phyloP scores from a whole-genome alignment of 2,888 invertebrate species.

The Lydus trimaculatus region DNA sequence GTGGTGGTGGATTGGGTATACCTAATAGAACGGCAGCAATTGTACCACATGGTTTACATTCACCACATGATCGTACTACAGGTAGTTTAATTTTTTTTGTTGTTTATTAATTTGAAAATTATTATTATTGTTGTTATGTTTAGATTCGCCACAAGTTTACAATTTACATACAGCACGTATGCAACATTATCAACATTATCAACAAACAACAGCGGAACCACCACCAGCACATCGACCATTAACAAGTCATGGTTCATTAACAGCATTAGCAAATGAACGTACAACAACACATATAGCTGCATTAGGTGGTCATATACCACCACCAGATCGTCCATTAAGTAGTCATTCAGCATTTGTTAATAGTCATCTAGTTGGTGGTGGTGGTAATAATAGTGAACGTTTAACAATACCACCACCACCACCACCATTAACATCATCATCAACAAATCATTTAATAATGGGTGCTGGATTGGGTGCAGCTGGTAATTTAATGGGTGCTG shows the following conservation, averaged over 20 bases:
- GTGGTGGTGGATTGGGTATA: constrained; percentile 59
- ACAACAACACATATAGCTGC: constrained; percentile 54
- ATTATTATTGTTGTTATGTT: constrained; percentile 26
- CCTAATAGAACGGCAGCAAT: constrained; percentile 66
- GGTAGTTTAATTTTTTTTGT: constrained; percentile 55
- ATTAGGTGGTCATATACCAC: constrained; percentile 40
- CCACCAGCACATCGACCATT: constrained; percentile 66
- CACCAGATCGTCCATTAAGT: constrained; percentile 50
- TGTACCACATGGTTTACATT: constrained; percentile 74
- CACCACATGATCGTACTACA: constrained; percentile 73
- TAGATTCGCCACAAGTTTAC: constrained; percentile 74
- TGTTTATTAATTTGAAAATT: neutral
- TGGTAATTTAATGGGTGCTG: constrained; percentile 58
- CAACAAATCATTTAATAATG: constrained; percentile 55
- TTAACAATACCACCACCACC: neutral
- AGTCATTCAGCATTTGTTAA: constrained; percentile 40
- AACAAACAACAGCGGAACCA: constrained; percentile 68
- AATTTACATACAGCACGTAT: constrained; percentile 62
- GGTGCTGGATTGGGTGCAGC: constrained; percentile 59
- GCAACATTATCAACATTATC: constrained; percentile 63
- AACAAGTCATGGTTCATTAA: constrained; percentile 58
- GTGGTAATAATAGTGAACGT: neutral
- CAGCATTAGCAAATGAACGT: constrained; percentile 57
- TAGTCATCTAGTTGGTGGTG: neutral
- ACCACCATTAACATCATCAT: constrained; percentile 18